phyloP scores from a whole-genome alignment of 2,113 vertebrate genomes.

The Taxidea taxus region DNA sequence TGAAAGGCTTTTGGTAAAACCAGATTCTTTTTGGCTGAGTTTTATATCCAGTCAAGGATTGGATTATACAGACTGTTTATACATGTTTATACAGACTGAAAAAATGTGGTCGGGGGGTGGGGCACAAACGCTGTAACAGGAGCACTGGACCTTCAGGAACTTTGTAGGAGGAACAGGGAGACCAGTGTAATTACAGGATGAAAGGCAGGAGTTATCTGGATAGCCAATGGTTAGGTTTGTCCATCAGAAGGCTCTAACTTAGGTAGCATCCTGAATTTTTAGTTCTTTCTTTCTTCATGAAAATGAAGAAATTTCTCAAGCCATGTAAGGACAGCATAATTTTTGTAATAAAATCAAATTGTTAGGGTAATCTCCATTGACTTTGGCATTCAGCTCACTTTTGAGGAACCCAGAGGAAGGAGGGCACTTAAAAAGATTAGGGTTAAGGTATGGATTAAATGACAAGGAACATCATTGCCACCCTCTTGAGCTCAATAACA shows the following conservation, averaged over 20 bases:
- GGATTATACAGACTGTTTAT: too few relatives aligned
- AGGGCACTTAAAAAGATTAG: background rate
- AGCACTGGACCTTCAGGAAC: background rate
- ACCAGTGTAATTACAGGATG: background rate
- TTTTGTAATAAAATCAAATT: background rate
- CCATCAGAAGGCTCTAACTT: background rate
- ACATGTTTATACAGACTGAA: background rate
- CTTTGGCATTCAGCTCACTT: background rate
- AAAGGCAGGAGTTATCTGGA: background rate
- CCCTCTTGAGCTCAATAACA: background rate
- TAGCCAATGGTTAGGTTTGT: background rate
- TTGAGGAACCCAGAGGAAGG: background rate
- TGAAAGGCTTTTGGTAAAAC: background rate
- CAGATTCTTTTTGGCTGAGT: background rate
- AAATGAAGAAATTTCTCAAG: background rate
- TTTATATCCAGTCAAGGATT: background rate
- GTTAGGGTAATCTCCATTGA: background rate
- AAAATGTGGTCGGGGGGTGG: background rate
- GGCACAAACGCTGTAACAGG: background rate
- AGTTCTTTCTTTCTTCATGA: background rate
- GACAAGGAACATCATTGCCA: background rate
- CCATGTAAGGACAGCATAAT: background rate
- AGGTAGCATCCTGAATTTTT: background rate
- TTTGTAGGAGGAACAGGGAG: background rate
- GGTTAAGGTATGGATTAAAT: background rate